Evolutionary conservation across 2,113 vertebrate genomes (phyloP), one percentile per base, ranked within the genome.

Genomic region (Platysternon megacephalum): DNA sequence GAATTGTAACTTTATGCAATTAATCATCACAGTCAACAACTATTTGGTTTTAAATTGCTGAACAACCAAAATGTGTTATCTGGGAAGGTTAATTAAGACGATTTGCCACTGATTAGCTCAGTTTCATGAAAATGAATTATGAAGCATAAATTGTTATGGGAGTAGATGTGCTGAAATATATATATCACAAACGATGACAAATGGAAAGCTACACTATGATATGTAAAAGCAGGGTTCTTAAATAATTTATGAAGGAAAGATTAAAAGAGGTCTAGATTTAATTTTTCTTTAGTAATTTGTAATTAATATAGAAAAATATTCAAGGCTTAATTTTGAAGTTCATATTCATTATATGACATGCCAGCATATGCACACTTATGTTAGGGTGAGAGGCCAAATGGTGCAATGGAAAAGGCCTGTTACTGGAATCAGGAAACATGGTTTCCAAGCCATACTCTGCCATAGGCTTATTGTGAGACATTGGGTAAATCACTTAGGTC

Each of bases 1-100:
- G 0, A 82, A 35, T 91, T 88, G 86, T 61, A 49, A 53, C n/a
- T 61, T 88, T 65, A 39, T 92, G 13, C 58, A 86, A 90, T 93
- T 87, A 91, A 83, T 79, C 22, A 88, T 49, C 32, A 76, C 84
- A 84, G 7, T 46, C 48, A 95, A 78, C 5, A 84, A 68, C 4
- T 19, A 4, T 52, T 68, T 90, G 12, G 2, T 56, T 92, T 96
- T 88, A 93, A 89, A 74, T 82, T 85, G 6, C 68, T 86, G 58
- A 90, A 46, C 89, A 91, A 1, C 9, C 12, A 65, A 87, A 44
- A 56, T 4, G 2, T 85, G 95, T 61, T 93, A 53, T 78, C 81
- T 82, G 6, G 6, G 6, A 87, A 87, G 3, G 2, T 44, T 35
- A 82, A 22, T 87, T 91, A 92, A 79, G 32, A 84, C 52, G 79